Conservation (phyloP, 2,797 vertebrate genomes). For the Rhinoraja longicauda region DNA sequence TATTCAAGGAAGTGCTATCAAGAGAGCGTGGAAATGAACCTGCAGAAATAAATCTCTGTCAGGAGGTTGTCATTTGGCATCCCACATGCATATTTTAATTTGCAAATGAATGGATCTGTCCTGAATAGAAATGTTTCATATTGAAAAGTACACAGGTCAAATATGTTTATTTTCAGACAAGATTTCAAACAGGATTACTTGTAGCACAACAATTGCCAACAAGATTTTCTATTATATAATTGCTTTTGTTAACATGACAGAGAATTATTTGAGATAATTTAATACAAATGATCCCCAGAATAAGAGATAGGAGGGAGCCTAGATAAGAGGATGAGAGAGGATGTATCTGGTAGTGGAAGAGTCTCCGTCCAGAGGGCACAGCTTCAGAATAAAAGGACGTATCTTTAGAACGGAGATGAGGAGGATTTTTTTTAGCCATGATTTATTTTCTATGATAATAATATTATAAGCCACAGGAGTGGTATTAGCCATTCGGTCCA, state of each 20-base stretch:
- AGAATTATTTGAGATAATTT: background rate
- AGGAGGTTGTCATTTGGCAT: background rate
- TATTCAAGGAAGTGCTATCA: background rate
- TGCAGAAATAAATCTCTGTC: background rate
- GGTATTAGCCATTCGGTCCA: too few relatives aligned
- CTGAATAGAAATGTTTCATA: background rate
- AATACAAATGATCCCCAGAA: background rate
- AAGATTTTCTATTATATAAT: background rate
- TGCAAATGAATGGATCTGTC: background rate
- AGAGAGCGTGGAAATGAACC: background rate
- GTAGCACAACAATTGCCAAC: background rate
- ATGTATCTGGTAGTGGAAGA: too few relatives aligned
- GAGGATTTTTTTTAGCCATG: too few relatives aligned
- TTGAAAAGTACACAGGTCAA: background rate
- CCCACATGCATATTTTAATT: background rate
- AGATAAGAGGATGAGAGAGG: too few relatives aligned
- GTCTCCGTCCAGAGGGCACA: too few relatives aligned
- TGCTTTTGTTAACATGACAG: background rate
- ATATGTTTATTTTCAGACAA: background rate
- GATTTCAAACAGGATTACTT: background rate
- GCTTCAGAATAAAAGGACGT: too few relatives aligned
- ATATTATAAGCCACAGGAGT: too few relatives aligned
- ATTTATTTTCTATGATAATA: too few relatives aligned
- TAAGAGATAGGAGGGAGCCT: background rate
- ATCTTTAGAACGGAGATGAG: too few relatives aligned